These are phyloP conservation scores for Leucoptera coffeella DNA, from an alignment of 2,888 invertebrate species.

Conservation along the genomic window DNA sequence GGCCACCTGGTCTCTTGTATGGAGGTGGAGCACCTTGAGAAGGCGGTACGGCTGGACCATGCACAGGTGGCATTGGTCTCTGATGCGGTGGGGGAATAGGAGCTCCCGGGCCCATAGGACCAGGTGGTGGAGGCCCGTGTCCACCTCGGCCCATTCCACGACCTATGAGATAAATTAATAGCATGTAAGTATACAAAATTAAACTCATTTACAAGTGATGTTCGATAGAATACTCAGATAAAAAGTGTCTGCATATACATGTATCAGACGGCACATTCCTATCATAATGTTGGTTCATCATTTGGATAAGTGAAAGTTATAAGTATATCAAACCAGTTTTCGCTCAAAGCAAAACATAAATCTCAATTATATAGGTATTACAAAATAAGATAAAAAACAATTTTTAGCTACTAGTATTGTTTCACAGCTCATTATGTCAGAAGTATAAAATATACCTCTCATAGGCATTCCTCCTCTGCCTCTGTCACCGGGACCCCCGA, in stretches of 20 bases:
- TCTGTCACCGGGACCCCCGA: conserved; percentile 28
- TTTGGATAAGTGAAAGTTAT: too few species aligned
- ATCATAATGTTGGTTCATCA: conserved; percentile 4
- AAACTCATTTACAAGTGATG: not conserved
- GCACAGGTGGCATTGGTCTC: conserved; percentile 7
- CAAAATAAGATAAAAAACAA: too few species aligned
- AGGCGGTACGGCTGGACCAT: conserved; percentile 8
- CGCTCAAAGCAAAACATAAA: not conserved
- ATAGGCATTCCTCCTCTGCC: conserved; percentile 39
- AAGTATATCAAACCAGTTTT: conserved; percentile 1
- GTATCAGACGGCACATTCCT: conserved; percentile 6
- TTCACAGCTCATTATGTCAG: not conserved
- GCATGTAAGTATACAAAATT: too few species aligned
- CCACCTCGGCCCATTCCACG: conserved; percentile 20
- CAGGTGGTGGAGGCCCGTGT: conserved; percentile 13
- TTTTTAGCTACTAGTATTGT: too few species aligned
- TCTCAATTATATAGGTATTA: too few species aligned
- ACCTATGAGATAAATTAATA: conserved; percentile 9
- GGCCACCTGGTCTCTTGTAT: conserved; percentile 28
- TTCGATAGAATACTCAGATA: conserved; percentile 1
- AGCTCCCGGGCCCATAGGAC: conserved; percentile 1
- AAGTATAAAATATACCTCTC: conserved; percentile 19
- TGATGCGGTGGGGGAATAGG: not conserved
- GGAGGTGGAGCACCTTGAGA: conserved; percentile 6
- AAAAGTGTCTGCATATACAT: conserved; percentile 1